phyloP scores from a whole-genome alignment of 2,888 invertebrate genomes.

The Punctoribates punctum region DNA sequence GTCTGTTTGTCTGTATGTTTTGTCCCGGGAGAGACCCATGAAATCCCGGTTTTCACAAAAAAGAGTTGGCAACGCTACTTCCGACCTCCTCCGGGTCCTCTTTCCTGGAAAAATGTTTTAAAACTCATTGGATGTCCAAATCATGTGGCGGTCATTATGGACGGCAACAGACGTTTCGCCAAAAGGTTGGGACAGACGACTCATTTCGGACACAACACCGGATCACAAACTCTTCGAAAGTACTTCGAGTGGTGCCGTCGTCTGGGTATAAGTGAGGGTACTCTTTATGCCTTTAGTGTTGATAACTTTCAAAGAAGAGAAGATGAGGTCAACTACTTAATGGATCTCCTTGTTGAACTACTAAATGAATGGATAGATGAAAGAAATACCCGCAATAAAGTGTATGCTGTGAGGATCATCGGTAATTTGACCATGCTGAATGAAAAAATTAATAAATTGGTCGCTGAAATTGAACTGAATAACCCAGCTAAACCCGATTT shows the following conservation, averaged over 20 bases:
- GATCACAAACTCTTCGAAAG: slow-evolving; percentile 62
- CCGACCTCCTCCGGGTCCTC: too few relatives aligned
- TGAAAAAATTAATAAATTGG: slow-evolving; percentile 66
- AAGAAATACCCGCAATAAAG: slow-evolving; percentile 73
- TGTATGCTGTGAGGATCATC: slow-evolving; percentile 79
- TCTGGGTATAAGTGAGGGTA: slow-evolving; percentile 86
- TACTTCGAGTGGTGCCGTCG: slow-evolving; percentile 85
- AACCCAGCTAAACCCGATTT: slow-evolving; percentile 70
- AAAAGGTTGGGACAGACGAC: slow-evolving; percentile 70
- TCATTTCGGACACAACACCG: slow-evolving; percentile 70
- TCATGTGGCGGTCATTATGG: slow-evolving; percentile 97
- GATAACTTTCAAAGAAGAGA: slow-evolving; percentile 92
- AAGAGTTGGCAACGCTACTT: too few relatives aligned
- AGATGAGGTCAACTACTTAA: slow-evolving; percentile 74
- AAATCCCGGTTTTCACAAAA: too few relatives aligned
- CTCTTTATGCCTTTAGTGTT: slow-evolving; percentile 97
- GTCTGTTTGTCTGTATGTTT: too few relatives aligned
- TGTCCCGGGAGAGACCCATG: too few relatives aligned
- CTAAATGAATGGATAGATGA: slow-evolving; percentile 75
- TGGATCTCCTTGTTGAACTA: slow-evolving; percentile 71
- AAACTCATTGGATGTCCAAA: slow-evolving; percentile 77
- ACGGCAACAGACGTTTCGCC: slow-evolving; percentile 93
- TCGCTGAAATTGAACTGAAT: slow-evolving; percentile 73
- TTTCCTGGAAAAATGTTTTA: slow-evolving; percentile 53
- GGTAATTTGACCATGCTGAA: slow-evolving; percentile 80